These are phyloP conservation scores for Halocaridina rubra DNA, from an alignment of 2,888 invertebrate genomes.

Conservation along the genomic window DNA sequence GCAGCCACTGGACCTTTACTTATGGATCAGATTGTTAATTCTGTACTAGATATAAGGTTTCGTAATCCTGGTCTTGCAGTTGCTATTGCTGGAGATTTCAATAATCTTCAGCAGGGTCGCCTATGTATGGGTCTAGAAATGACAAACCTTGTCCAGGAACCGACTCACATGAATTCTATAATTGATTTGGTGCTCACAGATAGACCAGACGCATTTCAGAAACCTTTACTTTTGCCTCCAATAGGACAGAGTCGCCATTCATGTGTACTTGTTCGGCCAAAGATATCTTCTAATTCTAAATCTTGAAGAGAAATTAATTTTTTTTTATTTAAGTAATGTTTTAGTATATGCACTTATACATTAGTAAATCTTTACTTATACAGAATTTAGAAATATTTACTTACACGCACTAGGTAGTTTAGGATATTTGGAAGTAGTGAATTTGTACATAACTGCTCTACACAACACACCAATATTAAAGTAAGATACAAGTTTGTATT, in stretches of 20 bases:
- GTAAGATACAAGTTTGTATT: too few relatives aligned
- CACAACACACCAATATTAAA: too few relatives aligned
- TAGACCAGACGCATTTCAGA: conserved; percentile 25
- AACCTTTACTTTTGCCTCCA: conserved; percentile 49
- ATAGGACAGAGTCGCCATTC: conserved; percentile 50
- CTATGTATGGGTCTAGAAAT: conserved; percentile 41
- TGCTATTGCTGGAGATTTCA: conserved; percentile 58
- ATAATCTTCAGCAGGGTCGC: conserved; percentile 49
- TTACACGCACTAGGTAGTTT: too few relatives aligned
- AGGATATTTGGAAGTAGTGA: too few relatives aligned
- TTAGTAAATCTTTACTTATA: too few relatives aligned
- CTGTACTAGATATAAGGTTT: conserved; percentile 43
- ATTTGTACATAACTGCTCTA: too few relatives aligned
- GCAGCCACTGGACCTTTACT: conserved; percentile 53
- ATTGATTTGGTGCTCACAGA: conserved; percentile 60
- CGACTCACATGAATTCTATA: conserved; percentile 55
- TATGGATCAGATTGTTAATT: conserved; percentile 60
- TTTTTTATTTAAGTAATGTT: too few relatives aligned
- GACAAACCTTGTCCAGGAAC: conserved; percentile 60
- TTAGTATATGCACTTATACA: too few relatives aligned
- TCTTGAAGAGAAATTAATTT: too few relatives aligned
- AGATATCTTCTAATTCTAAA: too few relatives aligned
- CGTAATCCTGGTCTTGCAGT: conserved; percentile 20
- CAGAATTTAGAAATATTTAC: too few relatives aligned
- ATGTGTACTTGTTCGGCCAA: conserved; percentile 54